These are phyloP conservation scores for Ornithorhynchus anatinus DNA, from an alignment of 2,113 vertebrate species.

Conservation along the genomic window DNA sequence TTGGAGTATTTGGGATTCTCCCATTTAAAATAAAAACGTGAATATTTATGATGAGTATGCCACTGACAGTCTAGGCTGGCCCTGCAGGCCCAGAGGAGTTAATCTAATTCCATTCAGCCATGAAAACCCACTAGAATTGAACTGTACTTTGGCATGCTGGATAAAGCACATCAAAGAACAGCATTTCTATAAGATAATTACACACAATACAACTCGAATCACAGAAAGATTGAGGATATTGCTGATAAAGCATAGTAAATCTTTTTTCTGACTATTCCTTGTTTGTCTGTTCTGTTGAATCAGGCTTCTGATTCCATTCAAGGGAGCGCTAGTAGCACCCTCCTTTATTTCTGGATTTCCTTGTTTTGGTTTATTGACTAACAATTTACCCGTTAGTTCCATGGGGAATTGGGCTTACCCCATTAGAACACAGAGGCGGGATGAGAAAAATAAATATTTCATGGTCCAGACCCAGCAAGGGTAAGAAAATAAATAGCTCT, in stretches of 20 bases:
- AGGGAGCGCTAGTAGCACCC: not conserved
- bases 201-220: constrained; percentile 68
- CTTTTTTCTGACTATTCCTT: constrained; percentile 10
- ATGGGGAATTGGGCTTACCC: not conserved
- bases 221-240: constrained; percentile 68
- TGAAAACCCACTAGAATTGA: constrained; percentile 58
- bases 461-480: constrained; percentile 7
- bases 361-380: not conserved
- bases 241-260: constrained; percentile 70
- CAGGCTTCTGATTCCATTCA: constrained; percentile 41
- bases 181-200: constrained; percentile 70
- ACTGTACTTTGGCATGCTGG: constrained; percentile 65
- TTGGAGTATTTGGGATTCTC: not conserved
- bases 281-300: constrained; percentile 64
- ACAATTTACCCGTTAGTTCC: not conserved
- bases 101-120: constrained; percentile 57
- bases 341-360: constrained; percentile 32
- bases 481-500: constrained; percentile 19
- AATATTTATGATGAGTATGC: constrained; percentile 66
- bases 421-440: not conserved
- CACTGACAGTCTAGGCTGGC: constrained; percentile 45
- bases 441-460: not conserved
- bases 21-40: not conserved
- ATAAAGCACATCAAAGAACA: constrained; percentile 68
- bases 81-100: constrained; percentile 53